phyloP scores from a whole-genome alignment of 2,797 vertebrate genomes.

The Ceyx erithaca region DNA sequence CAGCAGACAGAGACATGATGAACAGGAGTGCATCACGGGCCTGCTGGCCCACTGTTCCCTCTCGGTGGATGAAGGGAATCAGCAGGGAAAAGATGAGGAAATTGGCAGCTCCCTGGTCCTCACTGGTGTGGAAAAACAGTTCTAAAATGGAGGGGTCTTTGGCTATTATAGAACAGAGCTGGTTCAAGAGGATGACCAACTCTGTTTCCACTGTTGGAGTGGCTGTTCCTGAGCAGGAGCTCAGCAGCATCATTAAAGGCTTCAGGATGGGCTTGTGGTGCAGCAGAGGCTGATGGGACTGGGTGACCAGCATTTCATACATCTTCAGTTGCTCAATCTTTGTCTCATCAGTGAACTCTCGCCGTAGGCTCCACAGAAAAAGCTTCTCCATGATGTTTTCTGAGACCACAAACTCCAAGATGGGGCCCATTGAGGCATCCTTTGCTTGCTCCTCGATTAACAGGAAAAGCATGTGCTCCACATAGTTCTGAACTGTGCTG shows the following conservation, averaged over 20 bases:
- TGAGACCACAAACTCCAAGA: constrained; percentile 96
- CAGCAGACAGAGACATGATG: constrained; percentile 95
- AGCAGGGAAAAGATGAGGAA: constrained; percentile 98
- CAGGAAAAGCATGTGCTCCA: constrained; percentile 97
- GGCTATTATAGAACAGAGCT: constrained; percentile 94
- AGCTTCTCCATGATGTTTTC: constrained; percentile 99
- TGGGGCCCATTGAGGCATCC: constrained; percentile 93
- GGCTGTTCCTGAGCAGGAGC: constrained; percentile 87
- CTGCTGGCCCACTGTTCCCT: constrained; percentile 93
- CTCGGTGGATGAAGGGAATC: constrained; percentile 96
- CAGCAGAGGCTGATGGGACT: constrained; percentile 93
- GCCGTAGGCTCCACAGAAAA: constrained; percentile 95
- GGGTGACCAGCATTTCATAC: constrained; percentile 95
- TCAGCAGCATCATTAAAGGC: constrained; percentile 97
- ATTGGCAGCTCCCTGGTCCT: constrained; percentile 97
- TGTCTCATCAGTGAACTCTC: constrained; percentile 95
- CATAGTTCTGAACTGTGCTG: constrained; percentile 96
- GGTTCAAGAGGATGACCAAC: constrained; percentile 92
- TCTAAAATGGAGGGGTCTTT: constrained; percentile 95
- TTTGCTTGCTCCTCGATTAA: constrained; percentile 92
- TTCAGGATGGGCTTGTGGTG: constrained; percentile 96
- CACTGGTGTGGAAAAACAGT: constrained; percentile 97
- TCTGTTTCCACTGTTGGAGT: constrained; percentile 88
- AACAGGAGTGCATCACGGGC: constrained; percentile 95
- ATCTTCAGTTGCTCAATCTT: constrained; percentile 97